A percentile compares a stretch with the other conserved stretches of the same genome.
These are phyloP conservation scores for Homarus americanus DNA, from an alignment of 1,140 invertebrate species.

Conservation along the genomic window DNA sequence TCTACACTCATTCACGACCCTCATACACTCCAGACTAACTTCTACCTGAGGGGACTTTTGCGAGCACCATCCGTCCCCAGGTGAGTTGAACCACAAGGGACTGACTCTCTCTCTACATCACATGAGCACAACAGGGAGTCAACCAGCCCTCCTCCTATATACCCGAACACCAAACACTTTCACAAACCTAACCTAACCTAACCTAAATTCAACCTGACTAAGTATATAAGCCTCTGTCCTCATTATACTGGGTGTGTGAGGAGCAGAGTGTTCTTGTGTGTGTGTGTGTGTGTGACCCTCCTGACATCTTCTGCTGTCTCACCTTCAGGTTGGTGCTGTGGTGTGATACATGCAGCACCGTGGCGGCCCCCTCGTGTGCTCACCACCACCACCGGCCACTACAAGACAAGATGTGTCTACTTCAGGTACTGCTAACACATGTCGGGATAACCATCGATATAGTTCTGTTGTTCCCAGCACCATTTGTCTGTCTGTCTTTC, in stretches of 20 bases:
- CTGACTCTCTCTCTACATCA: too few relatives aligned
- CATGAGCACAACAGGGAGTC: too few relatives aligned
- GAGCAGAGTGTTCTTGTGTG: too few relatives aligned
- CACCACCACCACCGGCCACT: conserved; percentile 24
- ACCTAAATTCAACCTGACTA: too few relatives aligned
- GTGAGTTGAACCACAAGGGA: too few relatives aligned
- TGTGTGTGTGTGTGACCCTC: background rate
- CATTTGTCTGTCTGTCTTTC: too few relatives aligned
- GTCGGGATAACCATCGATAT: too few relatives aligned
- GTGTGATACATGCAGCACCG: conserved; percentile 30
- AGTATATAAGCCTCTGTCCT: too few relatives aligned
- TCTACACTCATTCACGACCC: conserved; percentile 33
- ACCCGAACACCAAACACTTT: background rate
- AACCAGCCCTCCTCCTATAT: background rate
- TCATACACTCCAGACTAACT: conserved; percentile 51
- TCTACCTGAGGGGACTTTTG: conserved; percentile 47
- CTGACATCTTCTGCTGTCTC: background rate
- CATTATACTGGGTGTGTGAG: too few relatives aligned
- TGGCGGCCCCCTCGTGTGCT: conserved; percentile 25
- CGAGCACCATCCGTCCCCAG: conserved; percentile 21
- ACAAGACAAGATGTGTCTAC: conserved; percentile 17
- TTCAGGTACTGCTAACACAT: conserved; percentile 27
- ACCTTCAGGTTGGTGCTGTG: conserved; percentile 40
- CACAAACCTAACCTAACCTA: too few relatives aligned
- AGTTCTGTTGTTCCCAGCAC: too few relatives aligned